phyloP scores from a whole-genome alignment of 2,113 vertebrate genomes.

The Corvus hawaiiensis region DNA sequence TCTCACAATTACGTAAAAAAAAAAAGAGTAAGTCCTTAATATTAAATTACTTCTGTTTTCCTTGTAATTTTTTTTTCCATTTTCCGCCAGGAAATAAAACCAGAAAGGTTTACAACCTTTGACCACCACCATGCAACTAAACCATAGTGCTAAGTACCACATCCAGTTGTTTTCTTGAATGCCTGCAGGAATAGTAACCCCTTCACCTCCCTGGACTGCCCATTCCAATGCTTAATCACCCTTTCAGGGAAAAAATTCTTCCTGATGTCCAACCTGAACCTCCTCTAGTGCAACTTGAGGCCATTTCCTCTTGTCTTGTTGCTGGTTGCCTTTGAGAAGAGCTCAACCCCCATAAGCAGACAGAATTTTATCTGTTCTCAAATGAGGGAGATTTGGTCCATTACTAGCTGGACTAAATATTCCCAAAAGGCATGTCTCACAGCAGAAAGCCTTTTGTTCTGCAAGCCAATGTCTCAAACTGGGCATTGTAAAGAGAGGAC shows the following conservation, averaged over 20 bases:
- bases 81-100: not conserved
- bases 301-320: not conserved
- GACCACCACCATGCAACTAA: not conserved
- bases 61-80: not conserved
- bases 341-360: fast-evolving
- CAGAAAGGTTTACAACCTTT: not conserved
- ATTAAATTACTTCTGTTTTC: not conserved
- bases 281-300: not conserved
- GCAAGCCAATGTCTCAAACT: not conserved
- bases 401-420: not conserved
- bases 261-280: not conserved
- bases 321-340: not conserved
- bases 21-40: not conserved
- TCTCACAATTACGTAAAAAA: not conserved
- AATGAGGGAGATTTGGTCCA: not conserved
- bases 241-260: not conserved
- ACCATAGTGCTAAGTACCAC: not conserved
- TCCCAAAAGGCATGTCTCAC: not conserved
- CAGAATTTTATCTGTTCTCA: not conserved
- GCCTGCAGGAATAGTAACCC: not conserved
- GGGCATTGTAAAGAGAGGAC: not conserved
- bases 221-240: not conserved
- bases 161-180: not conserved
- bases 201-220: not conserved
- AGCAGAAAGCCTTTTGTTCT: not conserved